phyloP scores from a whole-genome alignment of 2,113 vertebrate species.

The Thermophis baileyi region DNA sequence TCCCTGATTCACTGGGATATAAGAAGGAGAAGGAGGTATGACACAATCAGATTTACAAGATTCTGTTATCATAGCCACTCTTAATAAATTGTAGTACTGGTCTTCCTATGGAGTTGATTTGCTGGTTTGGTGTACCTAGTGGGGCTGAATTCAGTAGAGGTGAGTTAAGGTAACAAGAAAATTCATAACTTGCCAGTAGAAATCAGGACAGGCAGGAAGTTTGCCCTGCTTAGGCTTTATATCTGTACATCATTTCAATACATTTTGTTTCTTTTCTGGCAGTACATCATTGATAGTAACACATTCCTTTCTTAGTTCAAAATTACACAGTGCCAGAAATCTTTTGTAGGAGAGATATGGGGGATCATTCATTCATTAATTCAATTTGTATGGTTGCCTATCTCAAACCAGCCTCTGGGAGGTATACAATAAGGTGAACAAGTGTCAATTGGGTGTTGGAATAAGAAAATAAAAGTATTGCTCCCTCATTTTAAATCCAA shows the following conservation, averaged over 20 bases:
- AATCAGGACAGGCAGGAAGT: background rate
- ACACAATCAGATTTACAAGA: background rate
- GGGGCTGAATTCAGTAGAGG: too few species aligned
- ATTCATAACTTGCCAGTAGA: background rate
- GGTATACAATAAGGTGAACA: too few species aligned
- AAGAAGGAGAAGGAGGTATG: background rate
- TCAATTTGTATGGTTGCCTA: too few species aligned
- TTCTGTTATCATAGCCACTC: background rate
- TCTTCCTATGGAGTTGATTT: background rate
- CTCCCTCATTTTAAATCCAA: background rate
- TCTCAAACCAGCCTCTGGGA: too few species aligned
- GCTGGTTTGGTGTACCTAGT: background rate
- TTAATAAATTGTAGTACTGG: background rate
- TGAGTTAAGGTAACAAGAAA: background rate
- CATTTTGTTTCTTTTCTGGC: background rate
- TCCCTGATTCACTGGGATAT: background rate
- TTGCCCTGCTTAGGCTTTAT: background rate
- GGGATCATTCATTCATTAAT: background rate
- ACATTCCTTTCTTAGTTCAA: background rate
- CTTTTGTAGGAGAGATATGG: background rate
- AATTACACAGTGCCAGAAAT: background rate
- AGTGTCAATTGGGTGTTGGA: accelerated
- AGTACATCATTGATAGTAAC: background rate
- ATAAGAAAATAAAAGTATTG: background rate
- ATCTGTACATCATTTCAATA: slow-evolving; percentile 12